Evolutionary conservation across 2,888 invertebrate genomes (phyloP), one percentile per base, ranked within the genome.

Genomic region (Lochmaea crataegi): DNA sequence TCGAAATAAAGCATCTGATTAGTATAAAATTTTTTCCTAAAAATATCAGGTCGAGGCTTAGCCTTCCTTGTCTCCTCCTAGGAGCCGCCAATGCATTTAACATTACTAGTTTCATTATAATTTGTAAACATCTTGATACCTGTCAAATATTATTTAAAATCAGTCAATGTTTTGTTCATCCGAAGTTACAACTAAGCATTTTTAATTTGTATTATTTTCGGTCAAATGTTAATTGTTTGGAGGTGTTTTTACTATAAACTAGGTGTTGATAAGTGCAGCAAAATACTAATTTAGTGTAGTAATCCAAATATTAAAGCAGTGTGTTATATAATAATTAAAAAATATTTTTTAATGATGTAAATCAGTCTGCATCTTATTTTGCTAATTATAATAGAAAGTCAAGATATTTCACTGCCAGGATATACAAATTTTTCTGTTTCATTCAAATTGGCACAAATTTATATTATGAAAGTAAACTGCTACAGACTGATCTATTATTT

Each of bases 151-250:
- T 38, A 38, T 60, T 14, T 26, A 60, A 60, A 60, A 60, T 60
- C 60, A 60, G 60, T 60, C 60, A 60, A 14, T 56, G 16, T 60
- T 32, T 60, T 60, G 60, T 60, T 60, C 60, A 60, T 18, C 45
- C 14, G 7, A 18, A 16, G 14, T 56, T 56, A 56, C 18, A 56
- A 16, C 22, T 60, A 60, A 60, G 60, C 60, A 60, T 60, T 60
- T 11, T 60, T 32, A 26, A 26, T 60, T 32, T 60, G 22, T 60
- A 60, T 14, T 60, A n/a, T 32, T 38, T 38, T 38, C 1, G 32
- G 9, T 38, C 5, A 38, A n/a, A 7, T 38, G 32, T 38, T 38
- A 38, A 38, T 38, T 38, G 32, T 38, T 38, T 7, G 32, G 6
- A 3, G 5, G 32, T 32, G 32, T 32, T 32, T 38, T 60, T 11